A percentile compares a stretch with the other conserved stretches of the same genome.
Evolutionary conservation across 1,140 invertebrate species (phyloP).

Genomic region (Dolichoris vasculosae): DNA sequence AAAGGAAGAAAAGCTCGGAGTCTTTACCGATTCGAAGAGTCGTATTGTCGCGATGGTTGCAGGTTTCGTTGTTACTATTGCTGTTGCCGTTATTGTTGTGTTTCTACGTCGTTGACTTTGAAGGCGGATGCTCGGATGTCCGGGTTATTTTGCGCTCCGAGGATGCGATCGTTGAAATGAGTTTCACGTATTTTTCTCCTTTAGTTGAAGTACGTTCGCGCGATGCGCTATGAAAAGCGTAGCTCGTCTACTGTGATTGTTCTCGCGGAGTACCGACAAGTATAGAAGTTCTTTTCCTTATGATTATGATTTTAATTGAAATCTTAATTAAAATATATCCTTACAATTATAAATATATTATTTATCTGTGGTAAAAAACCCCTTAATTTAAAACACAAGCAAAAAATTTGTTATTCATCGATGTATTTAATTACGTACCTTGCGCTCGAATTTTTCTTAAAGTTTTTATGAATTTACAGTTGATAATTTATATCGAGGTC

Average conservation of each 20-base stretch:
- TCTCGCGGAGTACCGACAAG: neutral
- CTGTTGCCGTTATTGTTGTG: neutral
- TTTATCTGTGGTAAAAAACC: neutral
- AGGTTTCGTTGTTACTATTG: neutral
- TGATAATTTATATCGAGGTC: neutral
- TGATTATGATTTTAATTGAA: conserved; percentile 12
- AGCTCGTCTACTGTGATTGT: neutral
- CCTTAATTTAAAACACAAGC: neutral
- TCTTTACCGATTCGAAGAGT: neutral
- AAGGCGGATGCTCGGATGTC: neutral
- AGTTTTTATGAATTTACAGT: neutral
- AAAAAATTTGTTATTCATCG: neutral
- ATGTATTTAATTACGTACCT: neutral
- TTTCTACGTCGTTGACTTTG: conserved; percentile 9
- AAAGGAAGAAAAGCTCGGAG: neutral
- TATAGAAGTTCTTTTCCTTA: neutral
- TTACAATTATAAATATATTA: neutral
- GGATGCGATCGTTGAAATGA: conserved; percentile 37
- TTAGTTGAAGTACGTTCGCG: neutral
- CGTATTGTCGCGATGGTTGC: neutral
- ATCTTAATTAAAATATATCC: conserved; percentile 25
- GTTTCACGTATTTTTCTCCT: conserved; percentile 36
- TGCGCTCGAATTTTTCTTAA: neutral
- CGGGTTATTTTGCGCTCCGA: conserved; percentile 27
- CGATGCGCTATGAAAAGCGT: neutral